Evolutionary conservation across 2,888 invertebrate genomes (phyloP).

Genomic region (Fragum whitleyi): DNA sequence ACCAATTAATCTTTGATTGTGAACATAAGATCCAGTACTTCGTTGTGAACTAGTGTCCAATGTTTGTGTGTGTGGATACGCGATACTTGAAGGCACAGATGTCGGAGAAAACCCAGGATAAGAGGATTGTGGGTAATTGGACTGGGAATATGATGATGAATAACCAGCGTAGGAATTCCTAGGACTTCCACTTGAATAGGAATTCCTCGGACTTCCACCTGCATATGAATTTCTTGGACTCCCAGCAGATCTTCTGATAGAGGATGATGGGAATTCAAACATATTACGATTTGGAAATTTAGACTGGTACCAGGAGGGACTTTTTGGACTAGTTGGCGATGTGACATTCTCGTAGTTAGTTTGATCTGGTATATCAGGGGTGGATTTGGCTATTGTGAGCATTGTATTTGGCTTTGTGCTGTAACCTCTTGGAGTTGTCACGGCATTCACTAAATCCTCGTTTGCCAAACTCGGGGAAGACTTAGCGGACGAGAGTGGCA

Average conservation of each 20-base stretch:
- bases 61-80: constrained; percentile 1
- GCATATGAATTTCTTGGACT: constrained; percentile 59
- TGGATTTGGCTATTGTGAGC: constrained; percentile 62
- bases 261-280: constrained; percentile 53
- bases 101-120: constrained; percentile 46
- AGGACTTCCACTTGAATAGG: constrained; percentile 57
- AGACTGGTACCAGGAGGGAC: constrained; percentile 62
- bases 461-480: constrained; percentile 74
- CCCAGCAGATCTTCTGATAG: constrained; percentile 38
- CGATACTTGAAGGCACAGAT: constrained; percentile 43
- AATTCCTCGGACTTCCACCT: constrained; percentile 56
- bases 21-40: constrained; percentile 33
- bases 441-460: constrained; percentile 44
- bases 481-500: constrained; percentile 72
- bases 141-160: constrained; percentile 45
- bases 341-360: constrained; percentile 57
- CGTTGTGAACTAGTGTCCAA: constrained; percentile 31
- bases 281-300: constrained; percentile 57
- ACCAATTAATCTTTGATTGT: constrained; percentile 53
- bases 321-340: constrained; percentile 65
- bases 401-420: constrained; percentile 46
- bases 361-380: constrained; percentile 64
- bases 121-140: constrained; percentile 28
- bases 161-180: constrained; percentile 58
- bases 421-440: constrained; percentile 46